Conservation (phyloP, 2,888 invertebrate genomes). For the Coelopa pilipes region DNA sequence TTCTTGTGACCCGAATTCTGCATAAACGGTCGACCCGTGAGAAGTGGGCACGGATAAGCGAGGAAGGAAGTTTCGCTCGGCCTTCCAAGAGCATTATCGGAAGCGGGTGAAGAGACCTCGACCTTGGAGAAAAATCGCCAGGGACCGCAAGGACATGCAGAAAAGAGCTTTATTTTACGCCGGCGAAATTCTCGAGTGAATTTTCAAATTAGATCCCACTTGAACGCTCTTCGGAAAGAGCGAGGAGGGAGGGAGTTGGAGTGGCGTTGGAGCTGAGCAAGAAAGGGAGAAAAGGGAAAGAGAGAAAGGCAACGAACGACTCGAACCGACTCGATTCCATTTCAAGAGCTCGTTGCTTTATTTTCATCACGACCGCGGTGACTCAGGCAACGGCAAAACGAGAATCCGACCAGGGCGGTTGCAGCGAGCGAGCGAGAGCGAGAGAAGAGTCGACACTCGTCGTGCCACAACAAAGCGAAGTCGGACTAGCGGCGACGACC, state of each 20-base stretch:
- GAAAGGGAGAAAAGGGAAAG: too few relatives aligned
- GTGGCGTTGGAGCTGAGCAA: too few relatives aligned
- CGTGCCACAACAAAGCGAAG: slow-evolving; percentile 6
- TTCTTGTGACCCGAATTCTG: slow-evolving; percentile 13
- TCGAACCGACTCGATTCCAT: not conserved
- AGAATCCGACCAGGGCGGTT: not conserved
- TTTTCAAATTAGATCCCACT: too few relatives aligned
- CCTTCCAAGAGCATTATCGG: too few relatives aligned
- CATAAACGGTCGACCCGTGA: not conserved
- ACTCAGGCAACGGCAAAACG: not conserved
- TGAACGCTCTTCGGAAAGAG: too few relatives aligned
- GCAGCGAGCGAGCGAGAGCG: not conserved
- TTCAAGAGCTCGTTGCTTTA: not conserved
- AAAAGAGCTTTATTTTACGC: too few relatives aligned
- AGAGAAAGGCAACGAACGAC: too few relatives aligned
- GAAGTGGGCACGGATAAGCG: not conserved
- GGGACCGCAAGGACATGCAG: too few relatives aligned
- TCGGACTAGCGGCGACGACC: not conserved
- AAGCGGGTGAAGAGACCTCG: too few relatives aligned
- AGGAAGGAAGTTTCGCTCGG: too few relatives aligned
- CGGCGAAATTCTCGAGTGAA: too few relatives aligned
- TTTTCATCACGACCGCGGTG: not conserved
- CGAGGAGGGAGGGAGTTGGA: not conserved
- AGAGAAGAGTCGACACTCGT: not conserved
- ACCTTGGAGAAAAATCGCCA: too few relatives aligned